phyloP scores from a whole-genome alignment of 2,797 vertebrate species.

The Ctenopoma multispine region DNA sequence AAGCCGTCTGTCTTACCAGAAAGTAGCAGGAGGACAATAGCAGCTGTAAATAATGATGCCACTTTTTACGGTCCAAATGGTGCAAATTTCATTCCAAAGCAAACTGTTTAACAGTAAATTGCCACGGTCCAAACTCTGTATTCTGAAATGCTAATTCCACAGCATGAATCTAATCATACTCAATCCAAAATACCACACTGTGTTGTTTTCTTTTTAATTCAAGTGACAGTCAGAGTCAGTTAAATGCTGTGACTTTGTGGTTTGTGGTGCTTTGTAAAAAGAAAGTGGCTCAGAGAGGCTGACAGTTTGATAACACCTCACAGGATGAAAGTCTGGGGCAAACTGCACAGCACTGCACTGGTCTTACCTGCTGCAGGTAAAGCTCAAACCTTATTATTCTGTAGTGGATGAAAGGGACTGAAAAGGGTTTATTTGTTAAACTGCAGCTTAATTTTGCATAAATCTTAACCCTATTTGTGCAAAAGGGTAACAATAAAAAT shows the following conservation, averaged over 20 bases:
- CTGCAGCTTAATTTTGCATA: too few relatives aligned
- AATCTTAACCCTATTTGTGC: too few relatives aligned
- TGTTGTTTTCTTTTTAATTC: neutral
- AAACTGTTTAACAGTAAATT: constrained; percentile 7
- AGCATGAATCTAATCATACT: constrained; percentile 24
- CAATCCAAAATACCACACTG: neutral
- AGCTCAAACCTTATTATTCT: neutral
- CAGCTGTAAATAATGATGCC: constrained; percentile 14
- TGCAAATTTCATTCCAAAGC: constrained; percentile 8
- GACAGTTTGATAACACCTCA: constrained; percentile 26
- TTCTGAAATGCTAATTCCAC: neutral
- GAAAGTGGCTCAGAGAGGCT: constrained; percentile 8
- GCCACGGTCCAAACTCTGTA: constrained; percentile 10
- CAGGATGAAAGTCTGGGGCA: neutral
- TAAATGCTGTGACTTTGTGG: constrained; percentile 16
- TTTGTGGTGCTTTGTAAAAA: constrained; percentile 10
- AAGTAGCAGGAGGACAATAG: constrained; percentile 16
- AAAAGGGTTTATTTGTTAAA: neutral
- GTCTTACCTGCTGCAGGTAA: neutral
- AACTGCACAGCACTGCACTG: neutral
- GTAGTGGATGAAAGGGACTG: neutral
- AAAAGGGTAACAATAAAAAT: too few relatives aligned
- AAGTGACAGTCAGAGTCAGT: constrained; percentile 2
- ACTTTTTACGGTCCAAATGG: constrained; percentile 12
- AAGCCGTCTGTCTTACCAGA: constrained; percentile 29